These are phyloP conservation scores for Hydropsyche betteni DNA, from an alignment of 2,888 invertebrate species.

Conservation along the genomic window DNA sequence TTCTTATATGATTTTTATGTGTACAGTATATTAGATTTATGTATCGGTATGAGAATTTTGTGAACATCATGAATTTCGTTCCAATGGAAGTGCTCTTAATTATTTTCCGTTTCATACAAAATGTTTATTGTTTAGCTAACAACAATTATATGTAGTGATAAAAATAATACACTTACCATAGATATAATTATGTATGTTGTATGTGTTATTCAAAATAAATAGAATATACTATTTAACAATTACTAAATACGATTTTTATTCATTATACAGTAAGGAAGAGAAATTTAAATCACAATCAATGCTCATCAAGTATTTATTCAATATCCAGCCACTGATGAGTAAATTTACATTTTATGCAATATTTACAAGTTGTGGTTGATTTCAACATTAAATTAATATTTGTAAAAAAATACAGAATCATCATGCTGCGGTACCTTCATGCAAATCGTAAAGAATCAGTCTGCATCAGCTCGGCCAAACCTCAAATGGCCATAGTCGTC, in stretches of 20 bases:
- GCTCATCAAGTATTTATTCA: conserved; percentile 38
- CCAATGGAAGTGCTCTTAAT: conserved; percentile 30
- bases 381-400: neutral
- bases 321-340: conserved; percentile 38
- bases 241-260: conserved; percentile 32
- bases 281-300: conserved; percentile 9
- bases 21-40: too few relatives aligned
- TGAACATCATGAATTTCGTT: conserved; percentile 5
- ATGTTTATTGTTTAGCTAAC: conserved; percentile 32
- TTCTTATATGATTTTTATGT: conserved; percentile 1
- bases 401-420: conserved; percentile 28
- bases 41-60: neutral
- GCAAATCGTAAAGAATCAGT: conserved; percentile 45
- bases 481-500: conserved; percentile 81
- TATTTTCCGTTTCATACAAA: conserved; percentile 30
- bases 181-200: conserved; percentile 27
- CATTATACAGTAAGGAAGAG: neutral
- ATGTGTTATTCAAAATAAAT: conserved; percentile 34
- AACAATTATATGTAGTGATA: conserved; percentile 52
- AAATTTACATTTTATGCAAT: conserved; percentile 22
- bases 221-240: conserved; percentile 35
- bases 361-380: conserved; percentile 31
- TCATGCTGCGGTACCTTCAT: neutral
- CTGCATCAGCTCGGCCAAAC: conserved; percentile 70
- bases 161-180: conserved; percentile 51